Evolutionary conservation across 2,797 vertebrate species (phyloP).

Genomic region (Halcyon badia): DNA sequence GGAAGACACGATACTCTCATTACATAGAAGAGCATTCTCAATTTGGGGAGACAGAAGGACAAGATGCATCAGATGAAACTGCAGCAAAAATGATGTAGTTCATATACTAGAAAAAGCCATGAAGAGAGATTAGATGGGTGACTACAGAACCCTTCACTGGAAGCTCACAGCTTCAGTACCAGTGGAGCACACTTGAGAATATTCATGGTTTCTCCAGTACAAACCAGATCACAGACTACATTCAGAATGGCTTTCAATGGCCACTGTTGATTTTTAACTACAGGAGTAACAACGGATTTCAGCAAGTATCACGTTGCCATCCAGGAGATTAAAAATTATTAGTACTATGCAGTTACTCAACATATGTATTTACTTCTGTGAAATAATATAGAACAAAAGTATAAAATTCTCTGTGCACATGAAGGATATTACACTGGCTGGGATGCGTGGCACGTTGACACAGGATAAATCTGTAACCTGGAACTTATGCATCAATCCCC

Average conservation of each 20-base stretch:
- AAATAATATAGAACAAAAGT: background rate
- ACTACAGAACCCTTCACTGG: background rate
- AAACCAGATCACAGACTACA: background rate
- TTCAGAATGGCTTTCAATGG: background rate
- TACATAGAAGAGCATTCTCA: background rate
- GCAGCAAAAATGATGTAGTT: background rate
- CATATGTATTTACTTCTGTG: background rate
- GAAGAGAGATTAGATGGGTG: background rate
- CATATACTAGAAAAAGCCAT: background rate
- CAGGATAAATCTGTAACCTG: background rate
- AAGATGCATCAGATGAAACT: conserved; percentile 25
- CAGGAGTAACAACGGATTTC: background rate
- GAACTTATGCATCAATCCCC: background rate
- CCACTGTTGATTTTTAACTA: background rate
- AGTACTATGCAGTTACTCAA: background rate
- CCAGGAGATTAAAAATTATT: background rate
- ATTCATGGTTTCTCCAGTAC: background rate
- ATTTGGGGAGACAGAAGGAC: background rate
- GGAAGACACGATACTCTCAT: background rate
- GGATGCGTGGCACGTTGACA: background rate
- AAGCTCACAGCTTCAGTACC: background rate
- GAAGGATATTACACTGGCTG: background rate
- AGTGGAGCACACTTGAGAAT: background rate
- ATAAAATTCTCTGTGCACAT: background rate
- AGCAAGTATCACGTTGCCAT: background rate